Evolutionary conservation across 2,113 vertebrate genomes (phyloP), one percentile per base, ranked within the genome.

Genomic region (Pongo pygmaeus): DNA sequence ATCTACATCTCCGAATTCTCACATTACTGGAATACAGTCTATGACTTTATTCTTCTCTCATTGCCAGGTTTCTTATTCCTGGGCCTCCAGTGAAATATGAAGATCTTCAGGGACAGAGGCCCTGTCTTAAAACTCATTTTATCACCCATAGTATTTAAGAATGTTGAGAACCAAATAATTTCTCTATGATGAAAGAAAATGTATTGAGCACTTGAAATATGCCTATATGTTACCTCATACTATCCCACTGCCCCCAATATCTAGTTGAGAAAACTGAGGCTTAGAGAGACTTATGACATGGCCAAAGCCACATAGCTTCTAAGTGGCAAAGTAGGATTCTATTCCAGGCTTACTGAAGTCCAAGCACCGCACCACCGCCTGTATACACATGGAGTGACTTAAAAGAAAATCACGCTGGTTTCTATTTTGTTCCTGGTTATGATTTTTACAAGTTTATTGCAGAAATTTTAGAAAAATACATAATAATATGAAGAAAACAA

Each of bases 351-450:
- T 35, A 2, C 20, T 27, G 67, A n/a, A 74, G 22, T 23, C 43
- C 18, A 59, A 43, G 3, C 25, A 4, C 18, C 32, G 17, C 3
- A 7, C 22, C 4, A 0, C 12, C n/a, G 32, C 25, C 20, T 6
- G 11, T 7, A 48, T 17, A 30, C 30, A 40, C 1, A 0, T 0
- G 10, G 13, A 64, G 40, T 8, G 1, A n/a, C 11, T 23, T 48
- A 5, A 9, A 50, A 38, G 77, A 52, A 23, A 74, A 40, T 40
- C 48, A 78, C 22, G 2, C 7, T 14, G 4, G 5, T 22, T 64
- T 78, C 35, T 40, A 6, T 27, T 84, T 88, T n/a, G 20, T 79
- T 8, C 23, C 69, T 18, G 38, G 3, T 32, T 74, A 17, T 50
- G 81, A 78, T 27, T 14, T 30, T 64, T 35, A 11, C 43, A 30